A percentile compares a stretch with the other conserved stretches of the same genome.
phyloP scores from a whole-genome alignment of 2,888 invertebrate genomes.

The Athripsodes cinereus region DNA sequence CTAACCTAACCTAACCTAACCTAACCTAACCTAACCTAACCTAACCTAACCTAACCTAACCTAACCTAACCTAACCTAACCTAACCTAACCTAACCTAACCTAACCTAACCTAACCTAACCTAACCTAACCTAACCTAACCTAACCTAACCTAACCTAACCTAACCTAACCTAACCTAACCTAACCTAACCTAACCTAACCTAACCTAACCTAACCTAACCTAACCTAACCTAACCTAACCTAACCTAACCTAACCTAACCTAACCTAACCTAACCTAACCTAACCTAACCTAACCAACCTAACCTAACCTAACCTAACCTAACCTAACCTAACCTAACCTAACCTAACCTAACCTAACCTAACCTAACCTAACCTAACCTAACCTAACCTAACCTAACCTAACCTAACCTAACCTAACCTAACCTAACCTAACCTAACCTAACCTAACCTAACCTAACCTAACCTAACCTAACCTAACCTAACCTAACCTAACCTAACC shows the following conservation, averaged over 20 bases:
- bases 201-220: not conserved
- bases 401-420: not conserved
- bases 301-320: too few relatives aligned
- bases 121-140: not conserved
- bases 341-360: not conserved
- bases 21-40: slow-evolving; percentile 17
- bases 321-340: not conserved
- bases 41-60: slow-evolving; percentile 18
- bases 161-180: not conserved
- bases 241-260: not conserved
- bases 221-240: not conserved
- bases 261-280: not conserved
- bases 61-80: slow-evolving; percentile 17
- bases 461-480: not conserved
- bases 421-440: not conserved
- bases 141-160: not conserved
- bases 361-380: not conserved
- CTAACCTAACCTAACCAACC: too few relatives aligned
- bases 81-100: slow-evolving; percentile 1
- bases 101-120: not conserved
- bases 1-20: slow-evolving; percentile 16
- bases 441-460: not conserved
- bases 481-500: not conserved
- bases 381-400: not conserved
- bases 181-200: not conserved